Evolutionary conservation across 92 coral and sea anemone genomes (phyloP).

Genomic region (Ricordea florida): DNA sequence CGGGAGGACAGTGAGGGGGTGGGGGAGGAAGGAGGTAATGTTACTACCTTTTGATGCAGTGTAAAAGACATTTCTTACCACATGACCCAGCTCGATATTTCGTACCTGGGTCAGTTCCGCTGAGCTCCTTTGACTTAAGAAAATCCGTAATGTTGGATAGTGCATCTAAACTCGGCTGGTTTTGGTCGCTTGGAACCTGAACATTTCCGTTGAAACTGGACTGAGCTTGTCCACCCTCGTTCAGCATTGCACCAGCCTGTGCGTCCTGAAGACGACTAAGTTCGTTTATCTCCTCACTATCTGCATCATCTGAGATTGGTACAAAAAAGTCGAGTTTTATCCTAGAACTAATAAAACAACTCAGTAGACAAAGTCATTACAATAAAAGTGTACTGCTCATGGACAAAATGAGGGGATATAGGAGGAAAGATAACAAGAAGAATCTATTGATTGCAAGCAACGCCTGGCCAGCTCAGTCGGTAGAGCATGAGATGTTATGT

Average conservation of each 20-base stretch:
- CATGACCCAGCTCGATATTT: too few species aligned
- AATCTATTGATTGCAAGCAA: too few species aligned
- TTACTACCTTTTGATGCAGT: too few species aligned
- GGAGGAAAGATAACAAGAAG: background rate
- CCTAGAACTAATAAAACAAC: background rate
- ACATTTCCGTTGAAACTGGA: background rate
- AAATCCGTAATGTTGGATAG: constrained; percentile 24
- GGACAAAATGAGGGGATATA: too few species aligned
- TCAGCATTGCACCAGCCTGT: constrained; percentile 3
- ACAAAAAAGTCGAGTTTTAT: background rate
- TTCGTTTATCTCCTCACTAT: constrained; percentile 29
- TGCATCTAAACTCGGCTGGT: constrained; percentile 14
- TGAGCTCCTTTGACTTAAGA: constrained; percentile 11
- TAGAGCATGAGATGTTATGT: too few species aligned
- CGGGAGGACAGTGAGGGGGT: too few species aligned
- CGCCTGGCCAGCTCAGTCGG: too few species aligned
- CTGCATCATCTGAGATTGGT: background rate
- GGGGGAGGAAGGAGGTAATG: too few species aligned
- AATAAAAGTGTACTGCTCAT: too few species aligned
- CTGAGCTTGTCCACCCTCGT: background rate
- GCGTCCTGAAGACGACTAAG: constrained; percentile 41
- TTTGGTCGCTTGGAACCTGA: constrained; percentile 29
- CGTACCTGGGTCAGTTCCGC: constrained; percentile 7
- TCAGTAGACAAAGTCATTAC: background rate
- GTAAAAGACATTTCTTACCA: too few species aligned